Percentiles rank a stretch among this genome's conserved stretches.
Conservation (phyloP, 2,113 vertebrate genomes). For the Hyperopisus bebe region DNA sequence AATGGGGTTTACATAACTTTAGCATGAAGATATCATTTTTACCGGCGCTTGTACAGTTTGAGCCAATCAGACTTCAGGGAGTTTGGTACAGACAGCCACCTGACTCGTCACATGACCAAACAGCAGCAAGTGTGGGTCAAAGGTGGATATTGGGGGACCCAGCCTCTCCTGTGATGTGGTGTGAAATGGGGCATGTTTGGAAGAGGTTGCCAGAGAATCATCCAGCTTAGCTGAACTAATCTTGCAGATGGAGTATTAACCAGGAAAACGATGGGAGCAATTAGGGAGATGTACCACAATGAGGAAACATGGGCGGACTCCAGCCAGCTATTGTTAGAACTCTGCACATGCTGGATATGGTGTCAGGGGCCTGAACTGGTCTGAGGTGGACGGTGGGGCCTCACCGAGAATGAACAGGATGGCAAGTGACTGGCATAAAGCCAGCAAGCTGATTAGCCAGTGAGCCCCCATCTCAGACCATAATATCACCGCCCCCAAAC, state of each 20-base stretch:
- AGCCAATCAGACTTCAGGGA: not conserved
- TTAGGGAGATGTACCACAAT: not conserved
- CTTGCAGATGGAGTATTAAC: not conserved
- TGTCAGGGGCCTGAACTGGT: not conserved
- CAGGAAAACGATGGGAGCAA: not conserved
- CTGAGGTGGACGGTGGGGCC: not conserved
- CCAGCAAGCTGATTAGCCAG: not conserved
- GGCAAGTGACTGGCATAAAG: not conserved
- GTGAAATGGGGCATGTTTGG: not conserved
- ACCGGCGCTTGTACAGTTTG: slow-evolving; percentile 36
- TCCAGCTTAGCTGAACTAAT: not conserved
- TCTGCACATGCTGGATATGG: not conserved
- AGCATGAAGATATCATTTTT: slow-evolving; percentile 64
- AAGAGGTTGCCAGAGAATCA: not conserved
- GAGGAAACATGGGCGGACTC: not conserved
- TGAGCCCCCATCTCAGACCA: slow-evolving; percentile 6
- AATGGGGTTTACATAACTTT: slow-evolving; percentile 49
- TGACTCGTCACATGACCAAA: not conserved
- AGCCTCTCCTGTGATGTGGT: not conserved
- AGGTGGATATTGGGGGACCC: not conserved
- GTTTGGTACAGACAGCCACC: not conserved
- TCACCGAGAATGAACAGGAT: not conserved
- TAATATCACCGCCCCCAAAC: slow-evolving; percentile 44
- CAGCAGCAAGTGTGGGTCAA: not conserved
- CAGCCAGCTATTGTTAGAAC: not conserved